phyloP scores from a whole-genome alignment of 2,797 vertebrate species.

The Platalea minor region DNA sequence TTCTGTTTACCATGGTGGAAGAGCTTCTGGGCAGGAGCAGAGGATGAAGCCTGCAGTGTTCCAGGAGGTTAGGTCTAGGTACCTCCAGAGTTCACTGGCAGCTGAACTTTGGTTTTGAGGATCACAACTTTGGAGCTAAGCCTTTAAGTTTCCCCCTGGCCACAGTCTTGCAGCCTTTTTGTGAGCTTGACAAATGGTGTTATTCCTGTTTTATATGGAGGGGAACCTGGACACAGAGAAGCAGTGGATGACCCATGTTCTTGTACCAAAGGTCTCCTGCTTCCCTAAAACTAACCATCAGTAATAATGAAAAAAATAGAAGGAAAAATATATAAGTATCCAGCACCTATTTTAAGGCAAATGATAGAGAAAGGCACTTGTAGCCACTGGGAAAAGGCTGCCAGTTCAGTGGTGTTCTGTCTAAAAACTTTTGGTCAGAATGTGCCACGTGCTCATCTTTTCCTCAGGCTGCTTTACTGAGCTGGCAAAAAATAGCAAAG shows the following conservation, averaged over 20 bases:
- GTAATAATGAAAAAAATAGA: background rate
- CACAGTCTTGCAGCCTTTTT: background rate
- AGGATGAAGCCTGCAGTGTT: background rate
- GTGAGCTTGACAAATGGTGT: background rate
- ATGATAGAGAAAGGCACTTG: background rate
- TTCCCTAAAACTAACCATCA: background rate
- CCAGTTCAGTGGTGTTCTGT: background rate
- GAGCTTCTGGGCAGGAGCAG: background rate
- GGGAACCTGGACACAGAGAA: background rate
- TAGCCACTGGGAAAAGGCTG: background rate
- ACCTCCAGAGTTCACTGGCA: background rate
- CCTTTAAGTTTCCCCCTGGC: background rate
- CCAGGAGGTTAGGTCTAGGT: background rate
- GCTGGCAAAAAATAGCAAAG: background rate
- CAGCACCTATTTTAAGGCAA: background rate
- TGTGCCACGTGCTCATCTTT: background rate
- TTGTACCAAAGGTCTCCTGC: background rate
- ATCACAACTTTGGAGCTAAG: background rate
- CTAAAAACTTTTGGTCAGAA: background rate
- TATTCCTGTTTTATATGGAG: background rate
- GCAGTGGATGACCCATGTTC: background rate
- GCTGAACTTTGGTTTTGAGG: background rate
- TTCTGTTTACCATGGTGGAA: background rate
- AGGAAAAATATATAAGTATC: background rate
- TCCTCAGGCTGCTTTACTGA: background rate